These are phyloP conservation scores for Actinia tenebrosa DNA, from an alignment of 64 coral and sea anemone species.

Conservation along the genomic window DNA sequence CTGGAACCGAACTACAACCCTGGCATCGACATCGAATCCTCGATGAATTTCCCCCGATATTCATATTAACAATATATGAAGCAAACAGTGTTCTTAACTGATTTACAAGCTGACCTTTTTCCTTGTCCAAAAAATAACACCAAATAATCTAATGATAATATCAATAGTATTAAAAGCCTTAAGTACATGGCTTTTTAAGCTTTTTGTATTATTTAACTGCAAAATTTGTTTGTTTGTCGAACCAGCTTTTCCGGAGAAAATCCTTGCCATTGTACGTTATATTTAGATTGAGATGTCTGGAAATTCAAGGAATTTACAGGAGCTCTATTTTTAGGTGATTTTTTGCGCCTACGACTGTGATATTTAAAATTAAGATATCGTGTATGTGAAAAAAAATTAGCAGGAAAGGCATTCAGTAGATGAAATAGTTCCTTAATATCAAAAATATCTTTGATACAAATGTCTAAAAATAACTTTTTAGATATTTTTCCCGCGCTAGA, in stretches of 20 bases:
- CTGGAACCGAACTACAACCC: not conserved
- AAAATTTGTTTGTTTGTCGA: not conserved
- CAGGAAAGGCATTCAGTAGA: too few relatives aligned
- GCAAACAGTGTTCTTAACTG: not conserved
- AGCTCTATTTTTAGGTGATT: not conserved
- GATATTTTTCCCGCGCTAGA: too few relatives aligned
- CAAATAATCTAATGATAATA: not conserved
- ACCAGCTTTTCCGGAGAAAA: not conserved
- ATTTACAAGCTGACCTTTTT: not conserved
- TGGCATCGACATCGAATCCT: not conserved
- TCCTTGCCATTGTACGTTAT: not conserved
- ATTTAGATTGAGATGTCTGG: not conserved
- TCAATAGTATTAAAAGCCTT: constrained; percentile 7
- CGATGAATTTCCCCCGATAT: not conserved
- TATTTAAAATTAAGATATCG: too few relatives aligned
- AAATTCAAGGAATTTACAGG: not conserved
- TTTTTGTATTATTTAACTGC: not conserved
- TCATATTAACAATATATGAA: not conserved
- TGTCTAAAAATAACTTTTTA: too few relatives aligned
- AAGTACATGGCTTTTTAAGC: not conserved
- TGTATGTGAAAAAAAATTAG: too few relatives aligned
- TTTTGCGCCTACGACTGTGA: not conserved
- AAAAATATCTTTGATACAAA: too few relatives aligned
- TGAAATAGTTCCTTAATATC: too few relatives aligned
- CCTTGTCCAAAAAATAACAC: not conserved